Evolutionary conservation across 2,888 invertebrate species (phyloP).

Genomic region (Myopa testacea): DNA sequence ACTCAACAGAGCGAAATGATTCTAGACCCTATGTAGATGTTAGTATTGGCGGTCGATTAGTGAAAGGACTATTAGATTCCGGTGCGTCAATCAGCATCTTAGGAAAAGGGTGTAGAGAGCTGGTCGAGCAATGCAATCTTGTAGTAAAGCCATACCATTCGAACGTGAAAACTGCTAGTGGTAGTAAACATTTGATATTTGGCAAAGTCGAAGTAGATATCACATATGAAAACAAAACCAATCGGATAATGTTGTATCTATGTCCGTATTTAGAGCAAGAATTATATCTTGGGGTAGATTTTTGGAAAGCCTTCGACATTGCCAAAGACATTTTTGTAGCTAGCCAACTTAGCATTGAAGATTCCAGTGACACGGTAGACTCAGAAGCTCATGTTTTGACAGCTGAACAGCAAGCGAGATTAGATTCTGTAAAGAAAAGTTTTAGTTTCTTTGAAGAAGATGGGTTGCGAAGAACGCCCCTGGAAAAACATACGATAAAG

Average conservation of each 20-base stretch:
- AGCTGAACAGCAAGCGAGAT: not conserved
- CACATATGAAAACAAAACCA: not conserved
- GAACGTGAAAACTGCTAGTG: slow-evolving; percentile 17
- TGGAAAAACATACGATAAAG: slow-evolving; percentile 28
- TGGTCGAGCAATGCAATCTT: slow-evolving; percentile 19
- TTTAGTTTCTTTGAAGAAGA: slow-evolving; percentile 22
- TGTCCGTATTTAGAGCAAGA: slow-evolving; percentile 12
- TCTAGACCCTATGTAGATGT: not conserved
- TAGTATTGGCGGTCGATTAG: not conserved
- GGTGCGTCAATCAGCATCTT: slow-evolving; percentile 29
- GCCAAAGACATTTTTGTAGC: slow-evolving; percentile 3
- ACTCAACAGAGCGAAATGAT: not conserved
- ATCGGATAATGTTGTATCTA: slow-evolving; percentile 5
- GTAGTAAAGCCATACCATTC: not conserved
- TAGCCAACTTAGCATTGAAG: not conserved
- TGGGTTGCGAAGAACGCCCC: slow-evolving; percentile 11
- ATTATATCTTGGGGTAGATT: slow-evolving; percentile 26
- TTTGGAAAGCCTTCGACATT: slow-evolving; percentile 24
- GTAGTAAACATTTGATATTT: not conserved
- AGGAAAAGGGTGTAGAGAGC: not conserved
- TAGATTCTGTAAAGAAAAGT: not conserved
- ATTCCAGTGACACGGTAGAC: not conserved
- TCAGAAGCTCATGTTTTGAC: slow-evolving; percentile 18
- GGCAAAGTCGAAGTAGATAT: not conserved
- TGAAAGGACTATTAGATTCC: slow-evolving; percentile 32